These are phyloP conservation scores for Antennarius maculatus DNA, from an alignment of 2,797 vertebrate species.

Conservation along the genomic window DNA sequence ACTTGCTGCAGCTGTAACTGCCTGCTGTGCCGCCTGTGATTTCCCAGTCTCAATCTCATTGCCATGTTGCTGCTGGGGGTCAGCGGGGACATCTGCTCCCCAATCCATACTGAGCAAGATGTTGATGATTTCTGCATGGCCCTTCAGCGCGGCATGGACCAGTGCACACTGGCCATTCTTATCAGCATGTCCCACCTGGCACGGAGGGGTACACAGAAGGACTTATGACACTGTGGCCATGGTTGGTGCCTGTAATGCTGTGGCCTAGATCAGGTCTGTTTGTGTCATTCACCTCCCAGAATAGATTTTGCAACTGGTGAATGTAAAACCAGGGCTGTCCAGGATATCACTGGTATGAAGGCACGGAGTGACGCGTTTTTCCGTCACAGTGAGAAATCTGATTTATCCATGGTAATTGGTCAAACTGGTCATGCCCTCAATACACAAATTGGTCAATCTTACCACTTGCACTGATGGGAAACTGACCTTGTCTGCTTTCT, in stretches of 20 bases:
- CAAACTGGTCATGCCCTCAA: background rate
- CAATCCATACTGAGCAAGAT: conserved; percentile 87
- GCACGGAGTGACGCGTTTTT: conserved; percentile 18
- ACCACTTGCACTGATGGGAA: background rate
- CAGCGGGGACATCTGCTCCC: conserved; percentile 64
- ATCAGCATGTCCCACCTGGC: conserved; percentile 90
- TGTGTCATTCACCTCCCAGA: conserved; percentile 60
- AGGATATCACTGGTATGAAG: conserved; percentile 30
- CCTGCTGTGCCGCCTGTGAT: conserved; percentile 87
- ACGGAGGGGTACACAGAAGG: conserved; percentile 54
- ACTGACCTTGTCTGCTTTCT: conserved; percentile 91
- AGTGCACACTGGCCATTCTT: conserved; percentile 95
- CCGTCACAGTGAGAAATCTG: conserved; percentile 27
- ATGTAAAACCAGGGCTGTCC: conserved; percentile 46
- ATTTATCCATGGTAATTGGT: conserved; percentile 15
- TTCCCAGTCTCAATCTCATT: conserved; percentile 68
- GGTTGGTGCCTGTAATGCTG: conserved; percentile 21
- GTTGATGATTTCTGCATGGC: conserved; percentile 87
- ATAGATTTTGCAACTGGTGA: conserved; percentile 50
- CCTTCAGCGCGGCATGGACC: conserved; percentile 91
- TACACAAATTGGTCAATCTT: conserved; percentile 2
- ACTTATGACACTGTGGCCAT: conserved; percentile 47
- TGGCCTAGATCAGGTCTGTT: conserved; percentile 63
- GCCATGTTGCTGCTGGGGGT: conserved; percentile 72
- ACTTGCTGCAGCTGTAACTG: conserved; percentile 89